Evolutionary conservation across 2,797 vertebrate genomes (phyloP).

Genomic region (Dipus sagitta): DNA sequence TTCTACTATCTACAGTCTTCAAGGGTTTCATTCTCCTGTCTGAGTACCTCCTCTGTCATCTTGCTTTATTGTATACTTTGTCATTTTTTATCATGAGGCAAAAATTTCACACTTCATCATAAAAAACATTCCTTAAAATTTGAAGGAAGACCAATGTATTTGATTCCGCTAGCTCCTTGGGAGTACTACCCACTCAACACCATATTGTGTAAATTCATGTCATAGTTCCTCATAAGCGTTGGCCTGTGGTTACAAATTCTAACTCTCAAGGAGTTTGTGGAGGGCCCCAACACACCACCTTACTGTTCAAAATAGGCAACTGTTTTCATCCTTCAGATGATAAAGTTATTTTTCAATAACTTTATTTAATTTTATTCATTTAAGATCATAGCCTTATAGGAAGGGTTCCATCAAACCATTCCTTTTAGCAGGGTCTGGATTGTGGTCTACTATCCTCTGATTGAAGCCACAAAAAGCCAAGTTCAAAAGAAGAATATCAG

Average conservation of each 20-base stretch:
- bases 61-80: background rate
- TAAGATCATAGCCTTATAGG: background rate
- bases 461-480: constrained; percentile 29
- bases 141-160: background rate
- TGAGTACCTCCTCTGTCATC: background rate
- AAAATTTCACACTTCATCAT: constrained; percentile 13
- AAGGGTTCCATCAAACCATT: background rate
- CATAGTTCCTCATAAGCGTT: background rate
- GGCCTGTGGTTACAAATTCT: background rate
- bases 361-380: background rate
- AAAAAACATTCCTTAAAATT: background rate
- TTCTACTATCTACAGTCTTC: background rate
- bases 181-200: background rate
- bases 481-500: constrained; percentile 9
- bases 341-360: background rate
- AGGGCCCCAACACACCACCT: background rate
- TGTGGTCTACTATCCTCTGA: background rate
- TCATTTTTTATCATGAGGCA: constrained; percentile 8
- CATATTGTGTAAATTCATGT: background rate
- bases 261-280: background rate
- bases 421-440: background rate
- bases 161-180: background rate
- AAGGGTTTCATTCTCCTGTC: constrained; percentile 1
- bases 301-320: constrained; percentile 1
- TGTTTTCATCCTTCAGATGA: background rate